Conservation (phyloP, 2,113 vertebrate genomes). For the Leptobrachium leishanense region DNA sequence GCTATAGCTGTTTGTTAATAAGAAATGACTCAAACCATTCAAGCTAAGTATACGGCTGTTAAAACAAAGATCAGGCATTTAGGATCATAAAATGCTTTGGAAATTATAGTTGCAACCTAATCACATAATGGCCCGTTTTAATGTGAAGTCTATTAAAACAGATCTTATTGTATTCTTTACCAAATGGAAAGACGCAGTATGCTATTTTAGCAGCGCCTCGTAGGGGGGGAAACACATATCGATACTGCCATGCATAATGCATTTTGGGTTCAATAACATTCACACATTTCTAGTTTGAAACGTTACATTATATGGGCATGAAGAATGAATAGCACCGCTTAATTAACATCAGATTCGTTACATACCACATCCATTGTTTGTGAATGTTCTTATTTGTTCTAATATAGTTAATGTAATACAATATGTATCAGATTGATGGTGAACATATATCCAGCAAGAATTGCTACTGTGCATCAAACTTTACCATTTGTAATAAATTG, state of each 20-base stretch:
- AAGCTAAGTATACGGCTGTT: conserved; percentile 25
- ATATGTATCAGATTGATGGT: too few species aligned
- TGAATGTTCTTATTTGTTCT: too few species aligned
- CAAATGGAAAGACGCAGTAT: not conserved
- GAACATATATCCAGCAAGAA: too few species aligned
- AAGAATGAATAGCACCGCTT: too few species aligned
- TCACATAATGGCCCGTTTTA: conserved; percentile 29
- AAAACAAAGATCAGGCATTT: conserved; percentile 35
- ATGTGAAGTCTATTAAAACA: conserved; percentile 14
- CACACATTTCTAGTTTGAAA: too few species aligned
- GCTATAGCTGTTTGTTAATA: conserved; percentile 22
- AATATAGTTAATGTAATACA: too few species aligned
- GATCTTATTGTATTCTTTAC: conserved; percentile 7
- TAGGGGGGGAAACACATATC: not conserved
- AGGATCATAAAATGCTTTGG: conserved; percentile 43
- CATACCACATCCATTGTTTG: too few species aligned
- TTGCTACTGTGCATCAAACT: too few species aligned
- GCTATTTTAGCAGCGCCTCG: not conserved
- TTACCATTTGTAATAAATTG: too few species aligned
- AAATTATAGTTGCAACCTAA: conserved; percentile 35
- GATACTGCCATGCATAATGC: not conserved
- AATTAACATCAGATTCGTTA: too few species aligned
- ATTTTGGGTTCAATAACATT: not conserved
- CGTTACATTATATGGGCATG: too few species aligned
- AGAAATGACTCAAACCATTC: conserved; percentile 25